Conservation (phyloP, 2,113 vertebrate genomes). For the Nematolebias whitei region DNA sequence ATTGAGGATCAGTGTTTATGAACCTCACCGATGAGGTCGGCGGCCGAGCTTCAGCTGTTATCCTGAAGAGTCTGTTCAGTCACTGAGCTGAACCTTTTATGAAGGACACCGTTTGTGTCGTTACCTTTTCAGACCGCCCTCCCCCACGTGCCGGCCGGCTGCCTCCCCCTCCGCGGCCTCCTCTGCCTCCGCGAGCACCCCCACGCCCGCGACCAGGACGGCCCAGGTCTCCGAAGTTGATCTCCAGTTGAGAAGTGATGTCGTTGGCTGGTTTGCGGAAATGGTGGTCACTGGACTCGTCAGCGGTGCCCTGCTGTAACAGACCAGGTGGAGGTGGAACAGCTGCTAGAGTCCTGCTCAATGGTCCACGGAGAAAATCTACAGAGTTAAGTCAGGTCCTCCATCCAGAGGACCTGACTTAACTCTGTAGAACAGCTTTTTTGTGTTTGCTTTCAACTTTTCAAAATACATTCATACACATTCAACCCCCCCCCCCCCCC, state of each 20-base stretch:
- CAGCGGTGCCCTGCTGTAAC: conserved; percentile 78
- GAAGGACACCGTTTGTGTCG: conserved; percentile 6
- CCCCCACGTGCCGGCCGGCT: conserved; percentile 87
- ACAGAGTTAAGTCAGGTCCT: too few relatives aligned
- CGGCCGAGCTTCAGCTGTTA: too few relatives aligned
- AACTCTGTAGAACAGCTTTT: too few relatives aligned
- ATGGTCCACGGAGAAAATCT: too few relatives aligned
- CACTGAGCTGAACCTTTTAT: background rate
- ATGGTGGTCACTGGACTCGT: conserved; percentile 92
- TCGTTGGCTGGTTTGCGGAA: conserved; percentile 99
- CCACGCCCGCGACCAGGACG: conserved; percentile 95
- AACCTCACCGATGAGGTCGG: too few relatives aligned
- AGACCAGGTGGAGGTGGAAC: background rate
- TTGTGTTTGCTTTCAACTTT: too few relatives aligned
- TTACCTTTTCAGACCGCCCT: conserved; percentile 94
- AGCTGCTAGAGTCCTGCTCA: too few relatives aligned
- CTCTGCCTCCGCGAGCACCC: conserved; percentile 90
- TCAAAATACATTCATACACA: too few relatives aligned
- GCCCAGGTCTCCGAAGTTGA: conserved; percentile 97
- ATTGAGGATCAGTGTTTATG: too few relatives aligned
- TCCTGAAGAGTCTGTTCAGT: background rate
- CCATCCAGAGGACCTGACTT: too few relatives aligned
- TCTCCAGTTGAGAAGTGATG: conserved; percentile 98
- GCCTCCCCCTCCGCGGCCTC: conserved; percentile 82
- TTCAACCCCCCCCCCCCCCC: too few relatives aligned